Conservation (phyloP, 2,113 vertebrate genomes). For the Aptenodytes forsteri region DNA sequence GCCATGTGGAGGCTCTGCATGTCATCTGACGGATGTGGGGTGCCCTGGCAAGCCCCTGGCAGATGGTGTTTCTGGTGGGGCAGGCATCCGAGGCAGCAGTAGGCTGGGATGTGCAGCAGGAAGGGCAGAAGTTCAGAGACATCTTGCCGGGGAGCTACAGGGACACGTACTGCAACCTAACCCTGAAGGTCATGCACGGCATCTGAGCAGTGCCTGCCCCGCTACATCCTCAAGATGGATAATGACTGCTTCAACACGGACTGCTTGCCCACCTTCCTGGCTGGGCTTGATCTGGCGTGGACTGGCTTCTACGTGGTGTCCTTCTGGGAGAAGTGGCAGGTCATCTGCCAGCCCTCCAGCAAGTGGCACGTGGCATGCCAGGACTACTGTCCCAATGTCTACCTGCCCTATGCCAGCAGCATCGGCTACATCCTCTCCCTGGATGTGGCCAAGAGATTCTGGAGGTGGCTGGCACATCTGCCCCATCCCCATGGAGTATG, state of each 20-base stretch:
- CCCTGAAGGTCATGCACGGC: neutral
- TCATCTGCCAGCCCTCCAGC: neutral
- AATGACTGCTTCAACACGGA: slow-evolving; percentile 3
- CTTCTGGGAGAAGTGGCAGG: neutral
- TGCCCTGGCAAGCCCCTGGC: neutral
- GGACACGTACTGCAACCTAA: slow-evolving; percentile 13
- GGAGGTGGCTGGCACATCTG: neutral
- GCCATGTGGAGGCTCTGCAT: neutral
- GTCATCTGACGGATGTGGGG: neutral
- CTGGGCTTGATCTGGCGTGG: neutral
- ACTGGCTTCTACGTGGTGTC: neutral
- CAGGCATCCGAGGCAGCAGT: neutral
- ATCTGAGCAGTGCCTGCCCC: neutral
- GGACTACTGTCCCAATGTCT: neutral
- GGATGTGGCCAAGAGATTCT: neutral
- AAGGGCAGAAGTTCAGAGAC: neutral
- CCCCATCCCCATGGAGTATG: neutral
- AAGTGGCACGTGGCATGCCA: neutral
- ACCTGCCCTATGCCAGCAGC: neutral
- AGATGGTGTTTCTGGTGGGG: neutral
- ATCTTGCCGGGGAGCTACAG: neutral
- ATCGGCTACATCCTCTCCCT: neutral
- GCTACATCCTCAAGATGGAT: neutral
- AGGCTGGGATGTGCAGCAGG: neutral
- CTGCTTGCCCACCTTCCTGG: neutral